Conservation (phyloP, 2,888 invertebrate species). For the Archips crataeganus region DNA sequence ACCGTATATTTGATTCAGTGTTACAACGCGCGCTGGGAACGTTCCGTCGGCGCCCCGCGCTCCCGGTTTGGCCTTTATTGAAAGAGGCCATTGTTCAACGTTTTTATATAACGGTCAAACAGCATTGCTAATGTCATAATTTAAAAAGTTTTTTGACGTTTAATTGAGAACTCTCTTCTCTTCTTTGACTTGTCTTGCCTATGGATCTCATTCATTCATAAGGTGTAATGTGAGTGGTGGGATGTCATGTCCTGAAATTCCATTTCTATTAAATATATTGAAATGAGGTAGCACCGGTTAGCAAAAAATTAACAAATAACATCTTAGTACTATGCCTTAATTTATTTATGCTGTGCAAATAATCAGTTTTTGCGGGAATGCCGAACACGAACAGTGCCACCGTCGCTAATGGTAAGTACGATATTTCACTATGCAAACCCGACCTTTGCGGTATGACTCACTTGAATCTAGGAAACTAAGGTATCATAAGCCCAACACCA, state of each 20-base stretch:
- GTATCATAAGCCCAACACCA: neutral
- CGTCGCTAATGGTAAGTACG: constrained; percentile 78
- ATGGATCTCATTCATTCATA: constrained; percentile 51
- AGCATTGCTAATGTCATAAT: constrained; percentile 25
- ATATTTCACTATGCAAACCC: constrained; percentile 41
- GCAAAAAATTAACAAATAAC: constrained; percentile 58
- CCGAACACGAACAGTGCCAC: constrained; percentile 78
- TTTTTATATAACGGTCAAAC: constrained; percentile 12
- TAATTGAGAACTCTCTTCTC: constrained; percentile 23
- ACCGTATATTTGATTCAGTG: no score
- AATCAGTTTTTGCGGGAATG: constrained; percentile 73
- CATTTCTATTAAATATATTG: constrained; percentile 58
- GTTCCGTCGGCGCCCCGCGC: no score
- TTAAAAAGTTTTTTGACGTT: constrained; percentile 46
- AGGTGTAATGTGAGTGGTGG: constrained; percentile 67
- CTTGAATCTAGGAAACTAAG: constrained; percentile 5
- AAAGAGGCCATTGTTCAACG: neutral
- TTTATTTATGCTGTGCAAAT: constrained; percentile 67
- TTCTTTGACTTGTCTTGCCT: constrained; percentile 50
- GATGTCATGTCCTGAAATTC: constrained; percentile 58
- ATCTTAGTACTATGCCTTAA: constrained; percentile 81
- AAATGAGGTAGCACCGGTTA: constrained; percentile 79
- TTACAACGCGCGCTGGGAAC: no score
- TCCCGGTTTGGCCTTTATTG: no score
- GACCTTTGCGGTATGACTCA: constrained; percentile 39